Percentiles rank a stretch among this genome's conserved stretches.
Evolutionary conservation across 2,113 vertebrate genomes (phyloP).

Genomic region (Misgurnus mizolepis): DNA sequence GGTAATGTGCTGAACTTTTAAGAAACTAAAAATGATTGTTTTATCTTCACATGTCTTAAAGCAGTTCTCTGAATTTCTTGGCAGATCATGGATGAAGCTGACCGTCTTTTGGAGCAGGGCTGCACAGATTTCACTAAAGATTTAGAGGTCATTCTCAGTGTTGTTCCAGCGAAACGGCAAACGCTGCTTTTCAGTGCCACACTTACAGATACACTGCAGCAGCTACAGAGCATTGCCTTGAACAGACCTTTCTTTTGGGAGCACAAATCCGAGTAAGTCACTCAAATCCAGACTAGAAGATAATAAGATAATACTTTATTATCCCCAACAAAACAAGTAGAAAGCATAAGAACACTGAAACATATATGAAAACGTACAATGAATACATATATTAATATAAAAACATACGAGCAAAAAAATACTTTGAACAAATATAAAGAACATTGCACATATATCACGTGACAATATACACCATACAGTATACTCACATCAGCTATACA

Average conservation of each 20-base stretch:
- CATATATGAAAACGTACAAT: no score
- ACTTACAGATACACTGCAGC: constrained; percentile 82
- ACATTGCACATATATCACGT: no score
- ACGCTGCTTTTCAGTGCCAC: constrained; percentile 95
- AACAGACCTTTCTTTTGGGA: constrained; percentile 95
- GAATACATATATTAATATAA: no score
- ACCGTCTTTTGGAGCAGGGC: constrained; percentile 90
- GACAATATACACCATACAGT: no score
- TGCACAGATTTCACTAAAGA: constrained; percentile 89
- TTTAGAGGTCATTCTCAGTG: constrained; percentile 84
- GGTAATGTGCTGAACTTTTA: constrained; percentile 67
- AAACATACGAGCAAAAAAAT: no score
- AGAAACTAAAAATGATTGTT: not conserved
- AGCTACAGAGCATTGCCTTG: constrained; percentile 83
- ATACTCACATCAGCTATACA: no score
- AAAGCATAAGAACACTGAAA: no score
- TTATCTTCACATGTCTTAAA: not conserved
- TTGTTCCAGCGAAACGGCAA: constrained; percentile 78
- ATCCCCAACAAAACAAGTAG: no score
- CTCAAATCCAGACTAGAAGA: no score
- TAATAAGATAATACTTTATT: no score
- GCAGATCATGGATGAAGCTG: constrained; percentile 93
- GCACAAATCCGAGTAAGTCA: constrained; percentile 84
- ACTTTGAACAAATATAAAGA: no score
- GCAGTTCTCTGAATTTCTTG: not conserved